phyloP scores from a whole-genome alignment of 2,888 invertebrate species.

The Callimorpha dominula region DNA sequence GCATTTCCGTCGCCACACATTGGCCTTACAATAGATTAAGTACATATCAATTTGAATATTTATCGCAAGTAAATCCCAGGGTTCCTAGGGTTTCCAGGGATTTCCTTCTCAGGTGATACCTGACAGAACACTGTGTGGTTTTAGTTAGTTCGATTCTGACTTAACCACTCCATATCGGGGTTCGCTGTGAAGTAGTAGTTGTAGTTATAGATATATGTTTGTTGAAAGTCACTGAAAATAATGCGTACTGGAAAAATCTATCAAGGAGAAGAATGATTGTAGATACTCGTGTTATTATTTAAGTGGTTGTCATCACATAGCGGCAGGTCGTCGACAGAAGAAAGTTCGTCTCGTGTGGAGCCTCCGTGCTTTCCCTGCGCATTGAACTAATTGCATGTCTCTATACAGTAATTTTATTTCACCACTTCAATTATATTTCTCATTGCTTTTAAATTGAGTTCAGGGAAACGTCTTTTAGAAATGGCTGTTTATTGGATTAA shows the following conservation, averaged over 20 bases:
- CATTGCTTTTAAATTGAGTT: background rate
- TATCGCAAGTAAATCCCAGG: background rate
- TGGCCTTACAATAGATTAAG: too few species aligned
- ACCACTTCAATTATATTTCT: constrained; percentile 7
- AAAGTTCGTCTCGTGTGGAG: constrained; percentile 32
- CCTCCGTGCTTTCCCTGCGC: constrained; percentile 34
- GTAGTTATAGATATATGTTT: background rate
- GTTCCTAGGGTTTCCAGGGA: background rate
- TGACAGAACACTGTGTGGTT: background rate
- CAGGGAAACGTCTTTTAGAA: background rate
- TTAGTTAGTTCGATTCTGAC: background rate
- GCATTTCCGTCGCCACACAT: background rate
- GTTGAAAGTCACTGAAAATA: background rate
- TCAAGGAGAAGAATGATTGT: background rate
- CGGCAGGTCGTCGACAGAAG: constrained; percentile 15
- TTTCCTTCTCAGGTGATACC: too few species aligned
- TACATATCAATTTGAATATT: background rate
- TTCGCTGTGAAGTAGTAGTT: background rate
- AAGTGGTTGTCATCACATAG: constrained; percentile 37
- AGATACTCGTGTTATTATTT: constrained; percentile 29
- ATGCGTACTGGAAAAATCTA: background rate
- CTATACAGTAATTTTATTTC: constrained; percentile 21
- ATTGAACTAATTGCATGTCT: constrained; percentile 22
- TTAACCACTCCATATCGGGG: background rate
- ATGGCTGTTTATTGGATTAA: background rate